Conservation (phyloP, 2,888 invertebrate species). For the Bellardia bayeri region DNA sequence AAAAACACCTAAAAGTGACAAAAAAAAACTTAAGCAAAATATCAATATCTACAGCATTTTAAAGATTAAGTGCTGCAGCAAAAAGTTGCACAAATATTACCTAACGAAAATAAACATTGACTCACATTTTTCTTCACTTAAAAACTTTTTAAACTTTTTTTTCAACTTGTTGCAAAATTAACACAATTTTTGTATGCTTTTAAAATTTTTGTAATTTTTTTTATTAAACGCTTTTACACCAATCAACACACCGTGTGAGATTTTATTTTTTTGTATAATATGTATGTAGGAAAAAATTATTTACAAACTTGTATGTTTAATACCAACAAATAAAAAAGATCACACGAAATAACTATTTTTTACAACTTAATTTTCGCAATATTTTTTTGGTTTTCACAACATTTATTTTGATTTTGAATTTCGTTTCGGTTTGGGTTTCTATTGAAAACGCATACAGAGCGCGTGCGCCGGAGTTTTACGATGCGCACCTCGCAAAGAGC, state of each 20-base stretch:
- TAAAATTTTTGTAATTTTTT: constrained; percentile 1
- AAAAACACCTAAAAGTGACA: constrained; percentile 25
- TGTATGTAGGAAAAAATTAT: background rate
- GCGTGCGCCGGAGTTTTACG: constrained; percentile 67
- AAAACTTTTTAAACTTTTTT: constrained; percentile 31
- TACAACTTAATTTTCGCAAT: constrained; percentile 54
- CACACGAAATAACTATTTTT: constrained; percentile 35
- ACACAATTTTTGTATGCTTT: constrained; percentile 21
- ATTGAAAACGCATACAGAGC: constrained; percentile 67
- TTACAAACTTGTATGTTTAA: constrained; percentile 23
- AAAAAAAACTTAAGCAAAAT: background rate
- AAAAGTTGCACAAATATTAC: constrained; percentile 25
- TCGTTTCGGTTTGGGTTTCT: constrained; percentile 4
- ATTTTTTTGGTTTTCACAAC: constrained; percentile 34
- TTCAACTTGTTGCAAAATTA: constrained; percentile 30
- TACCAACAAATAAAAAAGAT: constrained; percentile 28
- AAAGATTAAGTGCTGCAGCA: constrained; percentile 23
- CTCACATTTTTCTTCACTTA: constrained; percentile 37
- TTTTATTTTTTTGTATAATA: background rate
- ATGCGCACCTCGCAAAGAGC: constrained; percentile 74
- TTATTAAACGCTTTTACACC: background rate
- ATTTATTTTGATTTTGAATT: constrained; percentile 31
- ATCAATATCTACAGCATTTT: constrained; percentile 6
- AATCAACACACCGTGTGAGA: constrained; percentile 7
- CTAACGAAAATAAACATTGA: constrained; percentile 19